A percentile compares a stretch with the other conserved stretches of the same genome.
Evolutionary conservation across 37 sponge, comb jelly and placozoan genomes (phyloP).

Genomic region (Ephydatia muelleri): DNA sequence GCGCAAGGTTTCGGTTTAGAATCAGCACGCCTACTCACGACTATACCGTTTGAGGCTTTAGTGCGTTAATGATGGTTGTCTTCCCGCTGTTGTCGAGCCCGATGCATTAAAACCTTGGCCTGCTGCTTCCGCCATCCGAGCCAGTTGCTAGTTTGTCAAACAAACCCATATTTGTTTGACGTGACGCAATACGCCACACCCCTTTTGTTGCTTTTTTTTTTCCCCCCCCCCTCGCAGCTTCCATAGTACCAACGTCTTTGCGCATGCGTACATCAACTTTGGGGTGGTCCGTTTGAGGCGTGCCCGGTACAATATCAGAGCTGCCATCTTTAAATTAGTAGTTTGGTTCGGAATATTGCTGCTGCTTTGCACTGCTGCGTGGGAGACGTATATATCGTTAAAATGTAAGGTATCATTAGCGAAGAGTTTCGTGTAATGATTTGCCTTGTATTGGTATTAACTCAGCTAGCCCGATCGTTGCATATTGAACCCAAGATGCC

Average conservation of each 20-base stretch:
- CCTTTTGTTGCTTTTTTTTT: no score
- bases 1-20: neutral
- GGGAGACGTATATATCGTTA: no score
- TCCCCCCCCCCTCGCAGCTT: neutral
- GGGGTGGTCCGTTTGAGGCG: conserved; percentile 6
- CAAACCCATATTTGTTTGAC: conserved; percentile 70
- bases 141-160: conserved; percentile 67
- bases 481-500: conserved; percentile 45
- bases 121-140: conserved; percentile 72
- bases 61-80: conserved; percentile 88
- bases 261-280: conserved; percentile 58
- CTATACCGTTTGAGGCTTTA: conserved; percentile 74
- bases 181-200: neutral
- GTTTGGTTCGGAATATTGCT: no score
- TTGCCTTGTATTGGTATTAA: no score
- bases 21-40: neutral
- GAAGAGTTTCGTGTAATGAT: no score
- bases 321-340: neutral
- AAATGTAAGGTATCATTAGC: no score
- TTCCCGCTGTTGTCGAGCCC: conserved; percentile 99
- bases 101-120: conserved; percentile 83
- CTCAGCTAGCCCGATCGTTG: neutral
- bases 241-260: conserved; percentile 26
- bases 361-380: no score
- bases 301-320: neutral